Evolutionary conservation across 2,888 invertebrate species (phyloP).

Genomic region (Chorisops tibialis): DNA sequence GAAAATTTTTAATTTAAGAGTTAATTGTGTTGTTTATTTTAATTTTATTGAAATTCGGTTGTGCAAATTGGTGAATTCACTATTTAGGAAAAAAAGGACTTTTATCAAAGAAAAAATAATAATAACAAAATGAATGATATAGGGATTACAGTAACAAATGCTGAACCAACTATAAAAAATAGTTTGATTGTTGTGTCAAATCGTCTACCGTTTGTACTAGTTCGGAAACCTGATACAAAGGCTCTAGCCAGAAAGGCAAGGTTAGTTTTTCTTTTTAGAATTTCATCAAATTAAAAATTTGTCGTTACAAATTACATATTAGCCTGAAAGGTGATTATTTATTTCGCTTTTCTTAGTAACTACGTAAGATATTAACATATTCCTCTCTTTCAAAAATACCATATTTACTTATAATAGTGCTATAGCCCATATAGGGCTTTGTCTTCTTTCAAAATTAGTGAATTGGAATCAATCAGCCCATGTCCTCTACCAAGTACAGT

Average conservation of each 20-base stretch:
- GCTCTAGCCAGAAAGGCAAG: slow-evolving; percentile 78
- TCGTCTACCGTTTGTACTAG: slow-evolving; percentile 81
- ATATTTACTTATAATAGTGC: too few species aligned
- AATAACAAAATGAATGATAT: slow-evolving; percentile 45
- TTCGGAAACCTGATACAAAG: slow-evolving; percentile 68
- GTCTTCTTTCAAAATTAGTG: too few species aligned
- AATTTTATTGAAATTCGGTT: neutral
- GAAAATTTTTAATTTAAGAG: neutral
- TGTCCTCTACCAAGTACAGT: too few species aligned
- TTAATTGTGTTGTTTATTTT: neutral
- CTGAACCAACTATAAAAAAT: slow-evolving; percentile 54
- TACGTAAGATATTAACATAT: too few species aligned
- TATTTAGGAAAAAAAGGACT: neutral
- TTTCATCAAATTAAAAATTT: too few species aligned
- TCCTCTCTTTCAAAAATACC: too few species aligned
- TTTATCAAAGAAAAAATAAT: neutral
- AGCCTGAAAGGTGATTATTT: too few species aligned
- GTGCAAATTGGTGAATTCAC: neutral
- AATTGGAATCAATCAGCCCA: too few species aligned
- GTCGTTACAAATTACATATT: too few species aligned
- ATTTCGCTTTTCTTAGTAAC: too few species aligned
- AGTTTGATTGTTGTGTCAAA: slow-evolving; percentile 90
- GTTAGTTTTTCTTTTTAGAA: slow-evolving; percentile 55
- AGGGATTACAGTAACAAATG: slow-evolving; percentile 47
- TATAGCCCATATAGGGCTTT: too few species aligned